Evolutionary conservation across 2,888 invertebrate species (phyloP), one percentile per base, ranked within the genome.

Genomic region (Agonopterix subpropinquella): DNA sequence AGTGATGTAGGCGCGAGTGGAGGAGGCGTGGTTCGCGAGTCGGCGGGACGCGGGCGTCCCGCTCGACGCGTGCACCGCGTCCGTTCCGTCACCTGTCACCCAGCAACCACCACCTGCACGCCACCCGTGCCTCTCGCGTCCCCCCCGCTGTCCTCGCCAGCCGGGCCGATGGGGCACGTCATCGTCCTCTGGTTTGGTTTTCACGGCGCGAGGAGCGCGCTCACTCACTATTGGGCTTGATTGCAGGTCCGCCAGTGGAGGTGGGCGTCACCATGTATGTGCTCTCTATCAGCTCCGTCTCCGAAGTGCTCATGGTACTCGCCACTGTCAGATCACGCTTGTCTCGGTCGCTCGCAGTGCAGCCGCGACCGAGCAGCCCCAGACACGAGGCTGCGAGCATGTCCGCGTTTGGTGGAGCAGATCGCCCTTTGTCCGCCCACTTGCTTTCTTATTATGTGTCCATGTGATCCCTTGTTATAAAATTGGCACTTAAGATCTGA

Each of bases 251-350:
- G 89, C 96, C 98, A 83, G 98, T 98, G 91, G 96, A 96, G 90
- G 97, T 98, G 89, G 96, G 97, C 89, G 96, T 98, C 91, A 97
- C 97, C 91, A 96, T 98, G 95, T 97, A 96, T 92, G 97, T 98
- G 91, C 94, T 97, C 91, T 96, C 96, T 91, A 98, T 98, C 93
- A 96, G 96, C 92, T 96, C 97, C 89, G 96, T 98, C 90, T 97
- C 97, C 90, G 98, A 98, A 94, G 97, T 97, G 90, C 94, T 96
- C 92, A 98, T 97, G 97, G 97, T 97, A 95, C 87, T 86, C 87
- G 83, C 75, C 78, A 72, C 71, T 77, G 73, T 80, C 90, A 90
- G 86, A 83, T 79, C 74, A 74, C 77, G 80, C 80, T 81, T 82
- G 80, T 69, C 81, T 81, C 81, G 82, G 80, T 78, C 80, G 77